Base-by-base conservation (phyloP, 2,888 invertebrate species). In the Ophraella communa region DNA sequence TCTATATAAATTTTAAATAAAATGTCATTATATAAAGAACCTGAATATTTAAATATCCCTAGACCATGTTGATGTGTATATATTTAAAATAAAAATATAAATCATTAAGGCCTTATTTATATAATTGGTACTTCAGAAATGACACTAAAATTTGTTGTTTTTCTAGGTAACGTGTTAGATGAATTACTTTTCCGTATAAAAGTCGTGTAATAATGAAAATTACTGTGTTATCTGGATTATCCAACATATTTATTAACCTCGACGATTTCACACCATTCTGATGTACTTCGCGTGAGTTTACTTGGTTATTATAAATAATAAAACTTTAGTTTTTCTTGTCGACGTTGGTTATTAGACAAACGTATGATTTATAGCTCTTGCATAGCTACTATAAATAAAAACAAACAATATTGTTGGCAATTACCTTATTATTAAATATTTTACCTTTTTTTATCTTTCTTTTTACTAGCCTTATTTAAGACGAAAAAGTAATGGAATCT, bases 241-340 rank as follows among this genome's bases (percentile, higher is more conserved):
- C 49, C n/a, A 27, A 44, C 51, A 27, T 65, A 61, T 65, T 65
- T 61, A 61, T 65, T 57, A 60, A 60, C 56, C 51, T 30, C 60
- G 14, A 49, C 55, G 51, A 47, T 56, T 64, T 57, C 65, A 65
- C 65, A 65, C 61, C 61, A 53, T 39, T 57, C 57, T 53, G 61
- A 20, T 57, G 61, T 56, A 53, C 42, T 33, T 65, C 27, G 61
- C 61, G 60, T 57, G 61, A 24, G 52, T 56, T 57, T 47, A 30
- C 61, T 55, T 57, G 47, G 52, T 65, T 65, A 61, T 61, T 65
- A 65, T 47, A 56, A 61, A 61, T 39, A 65, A 65, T 59, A 54
- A 65, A 56, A 65, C 30, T 47, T 21, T 24, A 17, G 24, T 33
- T 51, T 54, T 35, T 54, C 42, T 47, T 33, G 59, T 24, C 17